Base-by-base conservation (phyloP, 2,888 invertebrate species). In the Tholera decimalis region DNA sequence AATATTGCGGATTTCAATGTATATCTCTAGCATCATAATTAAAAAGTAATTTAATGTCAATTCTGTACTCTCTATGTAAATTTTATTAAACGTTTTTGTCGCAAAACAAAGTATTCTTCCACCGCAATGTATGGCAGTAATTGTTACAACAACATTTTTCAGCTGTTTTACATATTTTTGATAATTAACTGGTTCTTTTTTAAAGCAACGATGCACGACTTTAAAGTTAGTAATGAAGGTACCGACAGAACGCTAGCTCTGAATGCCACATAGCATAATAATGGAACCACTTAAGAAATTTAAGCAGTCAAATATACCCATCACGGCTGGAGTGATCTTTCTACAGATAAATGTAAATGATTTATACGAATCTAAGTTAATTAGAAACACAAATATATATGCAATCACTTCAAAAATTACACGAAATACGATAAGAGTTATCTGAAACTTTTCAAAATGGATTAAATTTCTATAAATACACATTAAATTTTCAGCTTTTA, bases 401-500 rank as follows among this genome's bases (percentile, higher is more conserved):
- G n/a, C 3, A 33, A 57, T 13, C n/a, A 57, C 7, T 55, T 74
- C 43, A 35, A 57, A 33, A 28, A 49, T 18, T 3, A 73, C 30
- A 22, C 50, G 50, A 50, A 37, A 30, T 1, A 62, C 26, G 0
- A 55, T 20, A 3, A 68, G 5, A 46, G 22, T 26, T 50, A 55
- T 57, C 1, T 28, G 5, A 13, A 13, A 3, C 9, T 37, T 54
- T 11, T 24, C 20, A n/a, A 57, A 3, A 26, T 13, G 22, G n/a
- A 28, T 1, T 49, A 47, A 51, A 15, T 55, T 55, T 68, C 51
- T 51, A 8, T 49, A 35, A 37, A 75, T 26, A 39, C 51, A 33
- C 22, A 58, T 22, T 22, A 43, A n/a, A n/a, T 46, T 58, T 69
- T 75, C 62, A 8, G 47, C 22, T 47, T 0, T 44, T 43, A 61